phyloP scores from a whole-genome alignment of 2,797 vertebrate species.

The Echiichthys vipera region DNA sequence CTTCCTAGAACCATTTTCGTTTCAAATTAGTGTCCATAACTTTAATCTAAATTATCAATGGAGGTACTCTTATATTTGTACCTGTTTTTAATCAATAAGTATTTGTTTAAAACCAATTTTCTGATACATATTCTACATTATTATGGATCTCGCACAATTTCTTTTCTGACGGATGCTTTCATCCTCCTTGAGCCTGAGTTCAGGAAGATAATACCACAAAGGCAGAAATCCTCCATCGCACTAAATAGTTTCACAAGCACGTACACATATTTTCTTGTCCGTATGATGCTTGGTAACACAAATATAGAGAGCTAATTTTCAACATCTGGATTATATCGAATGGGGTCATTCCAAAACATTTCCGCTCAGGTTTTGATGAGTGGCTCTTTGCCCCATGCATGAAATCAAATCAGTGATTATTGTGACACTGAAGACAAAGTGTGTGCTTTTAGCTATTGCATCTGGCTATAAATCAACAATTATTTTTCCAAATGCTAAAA shows the following conservation, averaged over 20 bases:
- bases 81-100: not conserved
- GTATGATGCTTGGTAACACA: constrained; percentile 47
- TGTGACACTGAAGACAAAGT: constrained; percentile 66
- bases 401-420: constrained; percentile 75
- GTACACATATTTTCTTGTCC: constrained; percentile 31
- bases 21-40: not conserved
- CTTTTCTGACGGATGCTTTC: not conserved
- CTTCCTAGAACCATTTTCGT: not conserved
- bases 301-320: constrained; percentile 47
- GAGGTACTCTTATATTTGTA: not conserved
- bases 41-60: not conserved
- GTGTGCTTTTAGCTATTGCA: constrained; percentile 66
- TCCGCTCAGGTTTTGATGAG: constrained; percentile 59
- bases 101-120: not conserved
- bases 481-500: constrained; percentile 57
- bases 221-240: constrained; percentile 30
- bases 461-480: constrained; percentile 62
- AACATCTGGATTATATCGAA: constrained; percentile 67
- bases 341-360: constrained; percentile 42
- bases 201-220: constrained; percentile 2
- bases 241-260: constrained; percentile 48
- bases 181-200: not conserved
- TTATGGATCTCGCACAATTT: not conserved
- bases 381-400: constrained; percentile 60
- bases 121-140: not conserved